A percentile compares a stretch with the other conserved stretches of the same genome.
These are phyloP conservation scores for Pipistrellus pipistrellus DNA, from an alignment of 2,797 vertebrate species.

Conservation along the genomic window DNA sequence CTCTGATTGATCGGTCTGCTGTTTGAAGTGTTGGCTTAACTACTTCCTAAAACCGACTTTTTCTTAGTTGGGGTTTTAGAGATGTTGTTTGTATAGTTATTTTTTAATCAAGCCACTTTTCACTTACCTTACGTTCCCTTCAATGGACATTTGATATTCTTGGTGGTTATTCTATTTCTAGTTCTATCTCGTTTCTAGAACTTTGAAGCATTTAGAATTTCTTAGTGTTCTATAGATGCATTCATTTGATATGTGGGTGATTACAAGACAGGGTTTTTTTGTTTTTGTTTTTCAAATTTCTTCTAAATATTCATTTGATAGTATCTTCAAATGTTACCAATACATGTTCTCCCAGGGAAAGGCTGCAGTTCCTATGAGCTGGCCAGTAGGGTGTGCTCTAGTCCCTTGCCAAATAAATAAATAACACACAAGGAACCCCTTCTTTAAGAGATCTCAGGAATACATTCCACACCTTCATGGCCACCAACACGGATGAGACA, in stretches of 20 bases:
- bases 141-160: not conserved
- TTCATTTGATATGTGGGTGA: not conserved
- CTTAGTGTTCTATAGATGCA: not conserved
- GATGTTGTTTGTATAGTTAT: not conserved
- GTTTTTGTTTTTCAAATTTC: conserved; percentile 8
- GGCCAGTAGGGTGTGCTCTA: conserved; percentile 86
- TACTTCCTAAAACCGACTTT: not conserved
- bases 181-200: conserved; percentile 22
- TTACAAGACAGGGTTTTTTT: not conserved
- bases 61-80: not conserved
- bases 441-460: conserved; percentile 9
- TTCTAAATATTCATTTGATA: not conserved
- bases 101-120: conserved; percentile 26
- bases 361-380: conserved; percentile 71
- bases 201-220: not conserved
- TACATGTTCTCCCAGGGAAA: not conserved
- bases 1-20: not conserved
- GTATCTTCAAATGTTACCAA: not conserved
- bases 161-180: not conserved
- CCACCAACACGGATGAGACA: not conserved
- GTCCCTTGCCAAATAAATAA: conserved; percentile 77
- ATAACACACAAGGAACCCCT: conserved; percentile 52
- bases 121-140: not conserved
- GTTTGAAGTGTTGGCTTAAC: not conserved
- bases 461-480: not conserved